Percentiles rank a stretch among this genome's conserved stretches.
Conservation (phyloP, 2,888 invertebrate genomes). For the Lobophora halterata region DNA sequence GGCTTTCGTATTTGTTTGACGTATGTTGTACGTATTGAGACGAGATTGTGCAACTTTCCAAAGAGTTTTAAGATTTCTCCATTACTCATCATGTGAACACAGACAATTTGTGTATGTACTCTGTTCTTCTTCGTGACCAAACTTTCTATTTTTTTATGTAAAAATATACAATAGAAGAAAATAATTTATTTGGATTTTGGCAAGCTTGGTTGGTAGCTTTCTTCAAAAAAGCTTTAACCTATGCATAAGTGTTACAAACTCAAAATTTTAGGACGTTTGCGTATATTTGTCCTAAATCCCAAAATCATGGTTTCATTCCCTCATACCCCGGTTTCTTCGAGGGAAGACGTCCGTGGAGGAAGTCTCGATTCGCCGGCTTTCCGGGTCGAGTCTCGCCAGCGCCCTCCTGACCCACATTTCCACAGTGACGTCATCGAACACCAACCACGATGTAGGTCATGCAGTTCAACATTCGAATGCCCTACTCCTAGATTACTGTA, state of each 20-base stretch:
- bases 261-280: not conserved
- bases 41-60: conserved; percentile 25
- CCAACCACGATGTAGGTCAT: conserved; percentile 64
- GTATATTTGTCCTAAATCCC: no score
- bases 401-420: conserved; percentile 68
- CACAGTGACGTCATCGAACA: conserved; percentile 68
- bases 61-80: conserved; percentile 26
- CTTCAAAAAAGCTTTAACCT: no score
- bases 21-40: conserved; percentile 5
- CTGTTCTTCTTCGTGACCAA: conserved; percentile 18
- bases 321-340: not conserved
- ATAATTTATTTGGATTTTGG: no score
- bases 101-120: conserved; percentile 19
- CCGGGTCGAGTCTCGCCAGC: conserved; percentile 20
- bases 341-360: conserved; percentile 8
- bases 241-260: not conserved
- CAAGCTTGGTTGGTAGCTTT: no score
- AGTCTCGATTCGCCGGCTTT: conserved; percentile 21
- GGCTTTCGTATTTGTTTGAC: conserved; percentile 4
- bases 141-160: conserved; percentile 24
- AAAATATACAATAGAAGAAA: no score
- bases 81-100: conserved; percentile 30
- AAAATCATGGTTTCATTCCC: not conserved
- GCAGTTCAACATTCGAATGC: conserved; percentile 34
- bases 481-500: conserved; percentile 40